Evolutionary conservation across 2,888 invertebrate species (phyloP).

Genomic region (Phorcus lineatus): DNA sequence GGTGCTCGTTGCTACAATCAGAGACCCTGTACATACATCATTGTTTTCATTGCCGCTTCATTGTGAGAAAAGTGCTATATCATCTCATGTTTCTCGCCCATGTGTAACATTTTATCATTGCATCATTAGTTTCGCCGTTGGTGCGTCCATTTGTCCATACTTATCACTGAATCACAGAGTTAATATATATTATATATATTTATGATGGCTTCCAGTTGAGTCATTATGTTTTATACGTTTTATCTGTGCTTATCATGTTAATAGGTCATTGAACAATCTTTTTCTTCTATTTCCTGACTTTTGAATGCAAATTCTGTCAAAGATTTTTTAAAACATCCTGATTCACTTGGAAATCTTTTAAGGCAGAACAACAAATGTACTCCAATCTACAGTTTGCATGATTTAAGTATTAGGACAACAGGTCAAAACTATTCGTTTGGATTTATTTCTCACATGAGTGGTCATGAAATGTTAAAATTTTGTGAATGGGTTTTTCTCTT

Average conservation of each 20-base stretch:
- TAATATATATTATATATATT: constrained; percentile 19
- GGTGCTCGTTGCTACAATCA: not conserved
- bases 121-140: not conserved
- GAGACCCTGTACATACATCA: constrained; percentile 13
- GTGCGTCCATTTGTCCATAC: not conserved
- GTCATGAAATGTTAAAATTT: too few relatives aligned
- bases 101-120: not conserved
- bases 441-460: too few relatives aligned
- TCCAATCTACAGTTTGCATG: too few relatives aligned
- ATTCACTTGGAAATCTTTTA: too few relatives aligned
- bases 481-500: too few relatives aligned
- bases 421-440: too few relatives aligned
- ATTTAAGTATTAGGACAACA: too few relatives aligned
- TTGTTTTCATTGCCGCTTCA: not conserved
- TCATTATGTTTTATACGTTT: not conserved
- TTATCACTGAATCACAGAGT: constrained; percentile 21
- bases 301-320: too few relatives aligned
- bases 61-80: constrained; percentile 12
- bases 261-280: constrained; percentile 10
- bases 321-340: too few relatives aligned
- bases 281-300: too few relatives aligned
- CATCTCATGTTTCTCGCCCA: not conserved
- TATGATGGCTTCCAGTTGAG: not conserved
- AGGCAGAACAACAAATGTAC: too few relatives aligned
- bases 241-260: not conserved